Percentiles rank a stretch among this genome's conserved stretches.
These are phyloP conservation scores for Eucera pruinosa DNA, from an alignment of 2,888 invertebrate species.

Conservation along the genomic window DNA sequence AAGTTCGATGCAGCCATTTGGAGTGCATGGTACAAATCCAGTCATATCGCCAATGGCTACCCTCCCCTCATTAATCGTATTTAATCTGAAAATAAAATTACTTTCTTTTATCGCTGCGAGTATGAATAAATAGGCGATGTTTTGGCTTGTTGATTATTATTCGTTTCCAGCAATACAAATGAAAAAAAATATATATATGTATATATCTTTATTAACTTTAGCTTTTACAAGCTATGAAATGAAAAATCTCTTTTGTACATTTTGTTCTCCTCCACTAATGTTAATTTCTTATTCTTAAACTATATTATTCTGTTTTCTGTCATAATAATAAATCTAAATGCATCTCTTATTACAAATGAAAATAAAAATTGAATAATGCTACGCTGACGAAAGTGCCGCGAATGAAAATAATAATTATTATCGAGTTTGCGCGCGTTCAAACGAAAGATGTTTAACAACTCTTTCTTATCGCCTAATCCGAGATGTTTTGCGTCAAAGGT, in stretches of 20 bases:
- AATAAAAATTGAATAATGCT: no score
- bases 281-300: no score
- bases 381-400: background rate
- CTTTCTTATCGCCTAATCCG: constrained; percentile 42
- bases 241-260: no score
- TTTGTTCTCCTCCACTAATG: no score
- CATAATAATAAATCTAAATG: no score
- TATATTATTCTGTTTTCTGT: no score
- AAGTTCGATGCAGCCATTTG: constrained; percentile 96
- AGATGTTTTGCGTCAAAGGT: constrained; percentile 51
- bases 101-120: background rate
- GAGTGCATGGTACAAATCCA: constrained; percentile 98
- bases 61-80: constrained; percentile 97
- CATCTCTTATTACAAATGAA: no score
- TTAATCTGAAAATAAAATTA: constrained; percentile 86
- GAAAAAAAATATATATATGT: no score
- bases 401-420: no score
- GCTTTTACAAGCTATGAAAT: no score
- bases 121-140: background rate
- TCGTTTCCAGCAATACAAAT: no score
- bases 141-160: background rate
- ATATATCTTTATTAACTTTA: no score
- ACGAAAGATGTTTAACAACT: background rate
- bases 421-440: background rate
- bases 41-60: constrained; percentile 94